These are phyloP conservation scores for Nerophis lumbriciformis DNA, from an alignment of 2,113 vertebrate species.

Conservation along the genomic window DNA sequence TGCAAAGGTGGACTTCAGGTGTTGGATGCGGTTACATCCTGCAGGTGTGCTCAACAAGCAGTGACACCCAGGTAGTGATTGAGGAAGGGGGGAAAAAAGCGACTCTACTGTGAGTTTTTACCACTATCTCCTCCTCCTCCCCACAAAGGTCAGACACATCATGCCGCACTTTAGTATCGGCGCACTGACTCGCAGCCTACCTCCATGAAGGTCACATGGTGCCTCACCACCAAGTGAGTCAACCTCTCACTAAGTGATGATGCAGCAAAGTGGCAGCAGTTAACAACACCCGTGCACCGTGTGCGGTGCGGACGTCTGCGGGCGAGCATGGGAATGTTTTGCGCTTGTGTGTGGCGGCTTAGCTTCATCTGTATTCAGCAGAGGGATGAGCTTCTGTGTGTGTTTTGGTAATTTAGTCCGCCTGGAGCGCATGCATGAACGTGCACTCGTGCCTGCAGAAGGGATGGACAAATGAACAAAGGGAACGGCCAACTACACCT, in stretches of 20 bases:
- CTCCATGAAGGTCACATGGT: slow-evolving; percentile 22
- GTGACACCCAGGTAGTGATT: background rate
- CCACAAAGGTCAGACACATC: slow-evolving; percentile 24
- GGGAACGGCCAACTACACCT: slow-evolving; percentile 42
- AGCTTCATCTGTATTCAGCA: slow-evolving; percentile 14
- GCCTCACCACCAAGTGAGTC: background rate
- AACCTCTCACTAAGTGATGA: background rate
- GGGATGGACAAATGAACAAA: slow-evolving; percentile 39
- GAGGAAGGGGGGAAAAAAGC: background rate
- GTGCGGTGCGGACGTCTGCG: background rate
- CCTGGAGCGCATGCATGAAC: slow-evolving; percentile 2
- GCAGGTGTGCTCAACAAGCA: background rate
- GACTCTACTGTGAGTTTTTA: slow-evolving; percentile 5
- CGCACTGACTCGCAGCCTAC: slow-evolving; percentile 8
- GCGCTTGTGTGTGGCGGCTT: slow-evolving; percentile 5
- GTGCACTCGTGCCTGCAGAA: slow-evolving; percentile 10
- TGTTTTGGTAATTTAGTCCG: slow-evolving; percentile 14
- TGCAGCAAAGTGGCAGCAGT: background rate
- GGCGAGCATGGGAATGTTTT: background rate
- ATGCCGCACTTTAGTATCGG: slow-evolving; percentile 8
- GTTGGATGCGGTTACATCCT: background rate
- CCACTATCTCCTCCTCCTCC: slow-evolving; percentile 1
- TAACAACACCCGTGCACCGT: background rate
- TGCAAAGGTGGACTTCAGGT: background rate
- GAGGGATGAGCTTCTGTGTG: slow-evolving; percentile 6